Conservation (phyloP, 2,113 vertebrate species). For the Himantopus leucocephalus region DNA sequence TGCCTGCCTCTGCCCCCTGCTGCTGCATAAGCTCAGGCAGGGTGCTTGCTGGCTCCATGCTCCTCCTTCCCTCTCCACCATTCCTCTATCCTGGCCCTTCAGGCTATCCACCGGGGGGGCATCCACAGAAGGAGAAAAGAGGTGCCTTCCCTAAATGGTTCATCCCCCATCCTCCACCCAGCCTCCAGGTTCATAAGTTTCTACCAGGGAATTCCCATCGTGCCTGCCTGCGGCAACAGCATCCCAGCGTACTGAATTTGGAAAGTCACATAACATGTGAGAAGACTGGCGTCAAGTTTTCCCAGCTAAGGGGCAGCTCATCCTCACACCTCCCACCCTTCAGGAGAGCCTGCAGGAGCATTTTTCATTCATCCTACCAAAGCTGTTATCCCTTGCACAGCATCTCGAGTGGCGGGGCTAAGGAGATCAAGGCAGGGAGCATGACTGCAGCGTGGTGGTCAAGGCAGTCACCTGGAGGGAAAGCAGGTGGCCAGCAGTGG, state of each 20-base stretch:
- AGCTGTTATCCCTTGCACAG: not conserved
- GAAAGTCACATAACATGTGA: accelerated
- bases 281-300: accelerated
- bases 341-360: not conserved
- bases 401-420: accelerated
- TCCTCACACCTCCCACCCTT: not conserved
- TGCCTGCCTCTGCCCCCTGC: not conserved
- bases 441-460: not conserved
- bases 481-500: not conserved
- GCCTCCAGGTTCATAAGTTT: not conserved
- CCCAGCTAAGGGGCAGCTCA: not conserved
- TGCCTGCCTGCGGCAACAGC: not conserved
- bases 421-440: not conserved
- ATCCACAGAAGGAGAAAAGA: not conserved
- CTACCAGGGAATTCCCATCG: not conserved
- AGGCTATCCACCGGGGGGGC: not conserved
- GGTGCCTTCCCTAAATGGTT: not conserved
- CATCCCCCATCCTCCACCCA: not conserved
- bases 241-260: not conserved
- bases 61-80: not conserved
- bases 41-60: not conserved
- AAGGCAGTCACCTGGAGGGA: not conserved
- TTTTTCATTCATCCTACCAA: not conserved
- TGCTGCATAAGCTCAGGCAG: not conserved
- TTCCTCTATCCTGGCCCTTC: not conserved